Evolutionary conservation across 2,113 vertebrate genomes (phyloP), one percentile per base, ranked within the genome.

Genomic region (Oostethus manadensis): DNA sequence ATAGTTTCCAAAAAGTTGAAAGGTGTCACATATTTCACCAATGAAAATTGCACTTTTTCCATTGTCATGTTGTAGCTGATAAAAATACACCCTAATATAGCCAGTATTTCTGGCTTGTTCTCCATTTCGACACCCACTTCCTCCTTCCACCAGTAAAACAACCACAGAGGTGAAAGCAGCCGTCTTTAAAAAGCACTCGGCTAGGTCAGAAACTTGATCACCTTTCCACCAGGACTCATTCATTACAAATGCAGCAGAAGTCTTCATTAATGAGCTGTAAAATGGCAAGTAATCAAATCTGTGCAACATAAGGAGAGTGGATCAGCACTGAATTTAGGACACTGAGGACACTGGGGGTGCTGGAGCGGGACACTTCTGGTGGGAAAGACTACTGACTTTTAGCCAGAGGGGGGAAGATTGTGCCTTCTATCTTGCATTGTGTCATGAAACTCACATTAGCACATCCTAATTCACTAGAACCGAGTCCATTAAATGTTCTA

Each of bases 221-320:
- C 51, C 78, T 85, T 86, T 80, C 82, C 75, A 56, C 77, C 53
- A 58, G 74, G 66, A 83, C 76, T 77, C 82, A 77, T 81, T 87
- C 71, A 76, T 87, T 86, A 79, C 68, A 68, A 79, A 77, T 70
- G 76, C 82, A 43, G 66, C 80, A 67, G 83, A 78, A 73, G 77
- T 85, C 76, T 82, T 73, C 80, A 79, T 87, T 88, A 89, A 89
- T 88, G 86, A 87, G 75, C 76, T 85, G 79, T 84, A 84, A 89
- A 89, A 86, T 74, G 61, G 75, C 67, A 74, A 69, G 83, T 87
- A 80, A 88, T 90, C 85, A 84, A 82, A 85, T 87, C 69, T 67
- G 71, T 70, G 66, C 74, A 73, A 77, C 68, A 58, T 84, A 85
- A 74, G 78, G 82, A 81, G 74, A 73, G 62, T 67, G 68, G 78